phyloP scores from a whole-genome alignment of 2,797 vertebrate species.

The Enteromius anoplus region DNA sequence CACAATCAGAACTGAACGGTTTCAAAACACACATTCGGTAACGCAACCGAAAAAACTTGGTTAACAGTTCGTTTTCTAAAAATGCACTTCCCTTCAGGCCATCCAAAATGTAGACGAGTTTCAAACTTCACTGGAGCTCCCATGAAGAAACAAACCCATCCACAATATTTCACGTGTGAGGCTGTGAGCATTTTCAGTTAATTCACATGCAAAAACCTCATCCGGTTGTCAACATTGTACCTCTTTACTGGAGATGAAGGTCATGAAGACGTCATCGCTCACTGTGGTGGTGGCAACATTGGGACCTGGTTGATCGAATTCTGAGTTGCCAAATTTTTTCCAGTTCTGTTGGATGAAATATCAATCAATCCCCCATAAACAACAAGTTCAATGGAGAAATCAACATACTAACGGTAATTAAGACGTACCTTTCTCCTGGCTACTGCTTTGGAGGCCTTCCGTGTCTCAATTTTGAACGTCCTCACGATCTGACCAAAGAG shows the following conservation, averaged over 20 bases:
- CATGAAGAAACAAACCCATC: neutral
- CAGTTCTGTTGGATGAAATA: slow-evolving; percentile 81
- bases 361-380: neutral
- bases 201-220: neutral
- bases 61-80: neutral
- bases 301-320: slow-evolving; percentile 88
- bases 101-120: neutral
- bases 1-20: neutral
- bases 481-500: slow-evolving; percentile 83
- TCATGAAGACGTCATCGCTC: slow-evolving; percentile 97
- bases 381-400: neutral
- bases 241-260: slow-evolving; percentile 98
- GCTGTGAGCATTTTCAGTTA: neutral
- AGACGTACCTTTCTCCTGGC: slow-evolving; percentile 88
- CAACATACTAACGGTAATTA: neutral
- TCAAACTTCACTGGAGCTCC: neutral
- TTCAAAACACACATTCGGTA: neutral
- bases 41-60: neutral
- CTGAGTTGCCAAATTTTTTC: slow-evolving; percentile 96
- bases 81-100: neutral
- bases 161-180: neutral
- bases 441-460: slow-evolving; percentile 95
- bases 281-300: slow-evolving; percentile 96
- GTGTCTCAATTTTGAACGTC: slow-evolving; percentile 93
- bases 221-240: slow-evolving; percentile 64